phyloP scores from a whole-genome alignment of 2,888 invertebrate species.

The Drosophila infuscata region DNA sequence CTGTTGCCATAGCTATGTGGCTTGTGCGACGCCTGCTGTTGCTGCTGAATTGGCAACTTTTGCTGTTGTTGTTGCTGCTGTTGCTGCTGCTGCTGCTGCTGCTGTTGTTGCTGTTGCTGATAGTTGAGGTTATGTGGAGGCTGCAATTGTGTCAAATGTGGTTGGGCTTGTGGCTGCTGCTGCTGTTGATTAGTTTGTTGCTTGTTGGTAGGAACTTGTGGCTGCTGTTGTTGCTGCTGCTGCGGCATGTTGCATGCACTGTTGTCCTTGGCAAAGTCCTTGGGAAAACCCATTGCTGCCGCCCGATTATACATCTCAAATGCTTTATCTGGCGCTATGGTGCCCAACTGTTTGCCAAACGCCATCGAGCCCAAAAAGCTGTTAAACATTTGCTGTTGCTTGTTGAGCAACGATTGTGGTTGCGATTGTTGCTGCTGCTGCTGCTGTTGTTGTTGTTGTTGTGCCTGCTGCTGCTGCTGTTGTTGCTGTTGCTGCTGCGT shows the following conservation, averaged over 20 bases:
- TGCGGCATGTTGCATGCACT: slow-evolving; percentile 69
- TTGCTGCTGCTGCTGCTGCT: slow-evolving; percentile 41
- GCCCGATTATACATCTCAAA: slow-evolving; percentile 85
- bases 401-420: slow-evolving; percentile 65
- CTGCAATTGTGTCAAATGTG: slow-evolving; percentile 62
- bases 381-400: slow-evolving; percentile 84
- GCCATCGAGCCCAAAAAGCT: slow-evolving; percentile 83
- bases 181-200: slow-evolving; percentile 54
- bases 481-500: slow-evolving; percentile 49
- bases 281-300: slow-evolving; percentile 84
- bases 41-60: slow-evolving; percentile 27
- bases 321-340: slow-evolving; percentile 84
- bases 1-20: slow-evolving; percentile 49
- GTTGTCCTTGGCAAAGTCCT: slow-evolving; percentile 81
- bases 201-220: slow-evolving; percentile 50
- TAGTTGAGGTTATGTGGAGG: slow-evolving; percentile 57
- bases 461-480: slow-evolving; percentile 30
- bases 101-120: slow-evolving; percentile 47
- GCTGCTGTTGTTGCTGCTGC: slow-evolving; percentile 61
- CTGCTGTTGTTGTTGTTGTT: slow-evolving; percentile 31
- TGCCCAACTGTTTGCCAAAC: slow-evolving; percentile 82
- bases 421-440: slow-evolving; percentile 58
- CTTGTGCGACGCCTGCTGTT: slow-evolving; percentile 58
- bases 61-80: slow-evolving; percentile 51
- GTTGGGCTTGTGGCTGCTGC: slow-evolving; percentile 65